These are phyloP conservation scores for Porphyrio hochstetteri DNA, from an alignment of 2,113 vertebrate genomes.

Conservation along the genomic window DNA sequence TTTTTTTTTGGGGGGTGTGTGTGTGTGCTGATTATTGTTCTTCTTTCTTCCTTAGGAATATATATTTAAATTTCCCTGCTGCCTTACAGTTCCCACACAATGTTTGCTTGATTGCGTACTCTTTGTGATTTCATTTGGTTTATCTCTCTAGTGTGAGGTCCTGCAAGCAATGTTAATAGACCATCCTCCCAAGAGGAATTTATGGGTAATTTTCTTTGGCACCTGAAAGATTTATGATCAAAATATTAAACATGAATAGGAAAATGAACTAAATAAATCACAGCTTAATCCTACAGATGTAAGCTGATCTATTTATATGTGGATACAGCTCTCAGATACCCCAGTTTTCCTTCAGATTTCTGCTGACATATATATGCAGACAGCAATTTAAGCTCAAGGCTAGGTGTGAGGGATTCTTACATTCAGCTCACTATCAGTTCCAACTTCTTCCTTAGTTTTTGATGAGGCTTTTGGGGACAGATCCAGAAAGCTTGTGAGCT, in stretches of 20 bases:
- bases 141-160: conserved; percentile 35
- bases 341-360: not conserved
- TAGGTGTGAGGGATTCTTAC: not conserved
- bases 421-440: not conserved
- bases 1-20: too few species aligned
- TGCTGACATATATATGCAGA: not conserved
- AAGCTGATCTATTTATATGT: not conserved
- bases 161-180: conserved; percentile 33
- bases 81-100: not conserved
- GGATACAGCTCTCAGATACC: not conserved
- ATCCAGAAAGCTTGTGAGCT: not conserved
- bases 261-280: conserved; percentile 40
- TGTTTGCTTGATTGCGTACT: conserved; percentile 41
- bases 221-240: conserved; percentile 40
- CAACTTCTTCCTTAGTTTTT: not conserved
- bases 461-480: not conserved
- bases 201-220: conserved; percentile 29
- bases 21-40: too few species aligned
- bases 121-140: conserved; percentile 39
- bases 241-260: conserved; percentile 42
- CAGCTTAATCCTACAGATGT: not conserved
- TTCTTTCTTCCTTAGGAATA: not conserved
- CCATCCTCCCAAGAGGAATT: not conserved
- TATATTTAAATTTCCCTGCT: conserved; percentile 44
- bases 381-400: not conserved